Conservation (phyloP, 1,140 invertebrate species). For the Oreohelix idahoensis region DNA sequence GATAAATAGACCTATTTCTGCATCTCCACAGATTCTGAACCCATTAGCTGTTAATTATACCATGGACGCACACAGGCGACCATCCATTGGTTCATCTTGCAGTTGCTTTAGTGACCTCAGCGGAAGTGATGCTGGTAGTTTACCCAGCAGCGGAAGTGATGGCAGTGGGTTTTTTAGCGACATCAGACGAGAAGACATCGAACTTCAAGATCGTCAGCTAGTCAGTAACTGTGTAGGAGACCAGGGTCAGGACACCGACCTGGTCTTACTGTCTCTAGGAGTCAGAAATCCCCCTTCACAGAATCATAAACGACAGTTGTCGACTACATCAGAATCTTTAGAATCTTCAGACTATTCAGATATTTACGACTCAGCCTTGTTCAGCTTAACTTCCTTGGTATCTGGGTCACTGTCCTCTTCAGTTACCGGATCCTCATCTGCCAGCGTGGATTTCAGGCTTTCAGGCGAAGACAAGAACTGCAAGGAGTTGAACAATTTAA, state of each 20-base stretch:
- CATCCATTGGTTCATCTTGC: neutral
- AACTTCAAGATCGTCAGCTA: neutral
- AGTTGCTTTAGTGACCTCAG: neutral
- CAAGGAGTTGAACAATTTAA: neutral
- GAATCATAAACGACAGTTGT: neutral
- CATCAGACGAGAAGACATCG: neutral
- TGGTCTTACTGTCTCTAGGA: neutral
- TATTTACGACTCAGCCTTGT: constrained; percentile 2
- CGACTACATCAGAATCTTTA: neutral
- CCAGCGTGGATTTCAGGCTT: neutral
- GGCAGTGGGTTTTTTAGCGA: neutral
- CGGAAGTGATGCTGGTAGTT: neutral
- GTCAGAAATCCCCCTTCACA: neutral
- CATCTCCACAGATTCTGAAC: neutral
- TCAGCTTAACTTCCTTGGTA: neutral
- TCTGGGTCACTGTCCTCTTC: neutral
- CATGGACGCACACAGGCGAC: neutral
- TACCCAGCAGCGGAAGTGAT: constrained; percentile 12
- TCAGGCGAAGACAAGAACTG: too few species aligned
- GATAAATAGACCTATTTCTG: neutral
- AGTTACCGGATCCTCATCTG: neutral
- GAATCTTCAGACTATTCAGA: neutral
- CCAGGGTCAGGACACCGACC: neutral
- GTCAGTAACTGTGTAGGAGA: neutral
- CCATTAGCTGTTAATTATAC: neutral